A percentile compares a stretch with the other conserved stretches of the same genome.
phyloP scores from a whole-genome alignment of 1,140 invertebrate species.

The Dolichoris vasculosae region DNA sequence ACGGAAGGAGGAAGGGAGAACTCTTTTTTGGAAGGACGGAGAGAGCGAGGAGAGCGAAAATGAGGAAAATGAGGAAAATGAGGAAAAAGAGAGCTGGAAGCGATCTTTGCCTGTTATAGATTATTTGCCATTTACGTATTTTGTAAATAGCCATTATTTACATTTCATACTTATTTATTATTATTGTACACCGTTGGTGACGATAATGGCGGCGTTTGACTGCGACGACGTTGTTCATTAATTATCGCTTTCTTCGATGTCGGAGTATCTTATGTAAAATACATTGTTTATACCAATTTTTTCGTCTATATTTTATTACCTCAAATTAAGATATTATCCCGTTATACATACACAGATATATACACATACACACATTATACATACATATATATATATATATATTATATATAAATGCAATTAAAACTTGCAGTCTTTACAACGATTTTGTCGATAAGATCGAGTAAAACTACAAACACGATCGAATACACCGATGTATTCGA shows the following conservation, averaged over 20 bases:
- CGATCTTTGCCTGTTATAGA: slow-evolving; percentile 66
- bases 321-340: not conserved
- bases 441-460: too few species aligned
- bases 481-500: too few species aligned
- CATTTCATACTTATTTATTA: slow-evolving; percentile 74
- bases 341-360: too few species aligned
- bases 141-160: slow-evolving; percentile 74
- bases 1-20: slow-evolving; percentile 1
- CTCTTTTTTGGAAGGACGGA: not conserved
- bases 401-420: too few species aligned
- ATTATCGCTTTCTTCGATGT: slow-evolving; percentile 61
- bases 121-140: slow-evolving; percentile 72
- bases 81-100: slow-evolving; percentile 21
- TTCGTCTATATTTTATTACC: not conserved
- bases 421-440: too few species aligned
- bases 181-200: slow-evolving; percentile 64
- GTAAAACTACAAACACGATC: too few species aligned
- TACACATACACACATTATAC: too few species aligned
- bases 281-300: slow-evolving; percentile 66
- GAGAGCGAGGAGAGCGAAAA: slow-evolving; percentile 32
- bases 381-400: too few species aligned
- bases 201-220: slow-evolving; percentile 63
- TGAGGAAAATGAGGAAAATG: too few species aligned
- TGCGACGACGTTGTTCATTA: slow-evolving; percentile 64
- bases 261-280: slow-evolving; percentile 63